Conservation (phyloP, 2,797 vertebrate species). For the Alfaro cultratus region DNA sequence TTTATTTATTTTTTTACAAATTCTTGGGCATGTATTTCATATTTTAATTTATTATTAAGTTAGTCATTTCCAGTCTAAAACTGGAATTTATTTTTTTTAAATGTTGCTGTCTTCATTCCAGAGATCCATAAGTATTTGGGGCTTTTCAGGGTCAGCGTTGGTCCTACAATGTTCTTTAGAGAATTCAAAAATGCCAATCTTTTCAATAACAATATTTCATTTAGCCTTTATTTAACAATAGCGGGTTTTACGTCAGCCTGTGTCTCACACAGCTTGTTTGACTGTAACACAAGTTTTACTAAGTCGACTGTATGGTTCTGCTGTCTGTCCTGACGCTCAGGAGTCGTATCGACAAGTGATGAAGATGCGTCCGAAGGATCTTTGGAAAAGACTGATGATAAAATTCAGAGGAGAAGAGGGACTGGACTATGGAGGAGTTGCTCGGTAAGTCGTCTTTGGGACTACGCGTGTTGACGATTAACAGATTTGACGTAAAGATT, state of each 20-base stretch:
- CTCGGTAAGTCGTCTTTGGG: slow-evolving; percentile 81
- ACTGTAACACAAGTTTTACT: slow-evolving; percentile 1
- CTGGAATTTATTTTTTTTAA: background rate
- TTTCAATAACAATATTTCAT: background rate
- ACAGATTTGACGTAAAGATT: background rate
- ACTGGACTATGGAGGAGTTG: slow-evolving; percentile 96
- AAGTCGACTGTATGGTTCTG: background rate
- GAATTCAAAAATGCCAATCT: background rate
- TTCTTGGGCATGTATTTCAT: background rate
- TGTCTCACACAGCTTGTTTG: background rate
- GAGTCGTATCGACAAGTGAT: slow-evolving; percentile 98
- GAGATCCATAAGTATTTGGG: slow-evolving; percentile 2
- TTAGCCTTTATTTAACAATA: background rate
- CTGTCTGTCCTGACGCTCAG: slow-evolving; percentile 65
- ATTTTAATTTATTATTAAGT: background rate
- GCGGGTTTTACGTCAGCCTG: background rate
- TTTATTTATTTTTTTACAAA: background rate
- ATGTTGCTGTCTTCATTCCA: slow-evolving; percentile 11
- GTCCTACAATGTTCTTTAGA: background rate
- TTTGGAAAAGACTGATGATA: slow-evolving; percentile 99
- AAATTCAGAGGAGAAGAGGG: slow-evolving; percentile 98
- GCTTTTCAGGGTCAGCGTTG: background rate
- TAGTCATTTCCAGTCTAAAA: background rate
- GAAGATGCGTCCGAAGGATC: slow-evolving; percentile 99
- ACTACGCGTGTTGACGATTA: background rate